Base-by-base conservation (phyloP, 2,113 vertebrate species). In the Hippocampus abdominalis region DNA sequence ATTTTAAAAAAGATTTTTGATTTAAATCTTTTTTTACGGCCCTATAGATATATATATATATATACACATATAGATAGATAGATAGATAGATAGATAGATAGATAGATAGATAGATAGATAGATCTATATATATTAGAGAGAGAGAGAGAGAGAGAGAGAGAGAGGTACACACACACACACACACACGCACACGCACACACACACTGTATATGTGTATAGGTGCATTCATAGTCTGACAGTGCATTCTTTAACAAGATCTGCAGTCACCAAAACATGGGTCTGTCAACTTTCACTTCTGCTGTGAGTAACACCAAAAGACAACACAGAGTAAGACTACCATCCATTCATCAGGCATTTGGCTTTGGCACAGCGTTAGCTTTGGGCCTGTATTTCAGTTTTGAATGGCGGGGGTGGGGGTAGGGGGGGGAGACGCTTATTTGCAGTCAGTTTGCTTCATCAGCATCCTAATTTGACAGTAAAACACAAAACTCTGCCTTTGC, bases 261-360 rank as follows among this genome's bases (percentile, higher is more conserved):
- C 21, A 8, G 5, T 66, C 11, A 20, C 42, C 32, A 18, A 29
- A 72, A 66, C 60, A n/a, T 53, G 21, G 39, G 62, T 57, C 20
- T 11, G 21, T 70, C 75, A 54, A 75, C 83, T 83, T 84, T 86
- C 84, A 75, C 71, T 67, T 60, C 46, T 64, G 68, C 51, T 44
- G 9, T 84, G 80, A 86, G 57, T 84, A 77, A 84, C 66, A 83
- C 3, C 8, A 21, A 77, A 54, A 81, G 18, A n/a, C 20, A 18
- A 42, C 21, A 42, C 61, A 23, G 20, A 64, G 21, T 64, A n/a
- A 64, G 39, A 23, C 27, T 32, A 32, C 16, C 3, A 23, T 42
- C 36, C 21, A 63, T 63, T 62, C 36, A n/a, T 40, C 20, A n/a
- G 10, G 39, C 36, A 13, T 40, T 44, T 25, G 2, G 23, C n/a